These are phyloP conservation scores for Lepeophtheirus nordmannii DNA, from an alignment of 2,888 invertebrate genomes.

Conservation along the genomic window DNA sequence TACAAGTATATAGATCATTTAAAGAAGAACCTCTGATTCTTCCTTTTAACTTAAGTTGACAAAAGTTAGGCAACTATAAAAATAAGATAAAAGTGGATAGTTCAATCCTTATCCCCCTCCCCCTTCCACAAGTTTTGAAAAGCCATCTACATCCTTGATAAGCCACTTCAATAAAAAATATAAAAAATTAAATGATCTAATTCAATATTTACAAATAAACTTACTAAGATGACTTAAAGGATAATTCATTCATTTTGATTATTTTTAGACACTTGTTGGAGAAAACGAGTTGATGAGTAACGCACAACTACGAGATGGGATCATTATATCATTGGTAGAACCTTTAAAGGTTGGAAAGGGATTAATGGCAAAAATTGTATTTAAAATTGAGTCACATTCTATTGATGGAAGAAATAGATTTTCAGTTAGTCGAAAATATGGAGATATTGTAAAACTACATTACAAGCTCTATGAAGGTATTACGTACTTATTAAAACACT, in stretches of 20 bases:
- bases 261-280: neutral
- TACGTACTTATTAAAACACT: neutral
- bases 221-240: no score
- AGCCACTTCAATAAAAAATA: no score
- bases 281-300: neutral
- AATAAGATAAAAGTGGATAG: no score
- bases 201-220: no score
- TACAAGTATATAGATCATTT: neutral
- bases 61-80: no score
- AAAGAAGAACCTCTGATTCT: no score
- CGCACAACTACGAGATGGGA: no score
- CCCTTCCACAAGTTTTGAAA: no score
- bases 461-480: conserved; percentile 6
- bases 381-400: conserved; percentile 6
- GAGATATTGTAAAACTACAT: conserved; percentile 5
- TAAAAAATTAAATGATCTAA: no score
- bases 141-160: no score
- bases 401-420: neutral
- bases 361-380: conserved; percentile 3
- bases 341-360: conserved; percentile 22
- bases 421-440: neutral
- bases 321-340: conserved; percentile 7
- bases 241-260: neutral
- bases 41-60: no score
- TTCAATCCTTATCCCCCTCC: no score